These are phyloP conservation scores for Oscheius sp. DNA, from an alignment of 2,888 invertebrate species.

Conservation along the genomic window DNA sequence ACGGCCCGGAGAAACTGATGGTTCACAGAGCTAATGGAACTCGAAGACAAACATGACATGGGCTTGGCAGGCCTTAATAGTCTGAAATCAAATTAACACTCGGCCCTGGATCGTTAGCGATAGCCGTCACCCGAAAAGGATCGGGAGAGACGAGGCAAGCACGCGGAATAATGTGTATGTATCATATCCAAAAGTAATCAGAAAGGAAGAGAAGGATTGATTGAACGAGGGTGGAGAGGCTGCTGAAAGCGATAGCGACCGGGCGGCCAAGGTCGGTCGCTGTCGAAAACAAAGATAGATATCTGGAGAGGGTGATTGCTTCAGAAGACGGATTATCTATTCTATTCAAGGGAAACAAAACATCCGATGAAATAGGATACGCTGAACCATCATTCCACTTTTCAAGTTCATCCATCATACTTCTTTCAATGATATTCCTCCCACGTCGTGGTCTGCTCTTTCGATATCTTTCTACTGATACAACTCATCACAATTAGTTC, in stretches of 20 bases:
- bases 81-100: constrained; percentile 22
- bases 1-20: not conserved
- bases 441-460: not conserved
- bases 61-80: constrained; percentile 15
- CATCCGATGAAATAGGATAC: no score
- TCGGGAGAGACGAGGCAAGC: constrained; percentile 8
- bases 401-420: no score
- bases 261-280: constrained; percentile 27
- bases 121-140: not conserved
- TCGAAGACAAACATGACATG: not conserved
- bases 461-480: not conserved
- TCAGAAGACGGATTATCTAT: not conserved
- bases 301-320: not conserved
- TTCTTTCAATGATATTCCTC: no score
- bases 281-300: constrained; percentile 25
- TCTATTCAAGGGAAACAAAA: not conserved
- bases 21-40: constrained; percentile 2
- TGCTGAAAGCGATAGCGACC: constrained; percentile 26
- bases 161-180: constrained; percentile 17
- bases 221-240: constrained; percentile 6
- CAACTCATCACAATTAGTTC: no score
- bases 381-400: no score
- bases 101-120: constrained; percentile 25
- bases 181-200: not conserved
- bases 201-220: not conserved